Conservation (phyloP, 2,888 invertebrate species). For the Andrena trimmerana region DNA sequence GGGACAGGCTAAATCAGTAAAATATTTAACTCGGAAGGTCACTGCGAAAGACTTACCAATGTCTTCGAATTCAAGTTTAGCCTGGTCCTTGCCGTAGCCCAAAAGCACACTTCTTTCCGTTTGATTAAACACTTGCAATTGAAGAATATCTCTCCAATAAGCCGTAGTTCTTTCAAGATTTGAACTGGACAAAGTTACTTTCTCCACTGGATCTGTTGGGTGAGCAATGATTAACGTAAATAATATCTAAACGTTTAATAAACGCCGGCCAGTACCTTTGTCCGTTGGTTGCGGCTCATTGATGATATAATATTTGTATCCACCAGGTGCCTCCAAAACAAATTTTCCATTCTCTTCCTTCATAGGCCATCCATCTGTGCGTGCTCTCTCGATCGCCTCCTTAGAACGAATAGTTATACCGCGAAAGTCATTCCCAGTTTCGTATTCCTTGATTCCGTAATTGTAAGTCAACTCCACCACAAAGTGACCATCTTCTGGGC, state of each 20-base stretch:
- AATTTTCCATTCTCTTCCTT: slow-evolving; percentile 88
- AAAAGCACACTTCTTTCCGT: slow-evolving; percentile 88
- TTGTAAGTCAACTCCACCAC: slow-evolving; percentile 99
- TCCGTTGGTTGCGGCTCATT: slow-evolving; percentile 90
- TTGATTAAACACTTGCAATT: slow-evolving; percentile 90
- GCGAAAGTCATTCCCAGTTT: slow-evolving; percentile 96
- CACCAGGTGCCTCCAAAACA: slow-evolving; percentile 94
- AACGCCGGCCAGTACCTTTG: slow-evolving; percentile 86
- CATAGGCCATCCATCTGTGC: slow-evolving; percentile 90
- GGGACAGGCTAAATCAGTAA: too few species aligned
- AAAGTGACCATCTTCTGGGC: slow-evolving; percentile 97
- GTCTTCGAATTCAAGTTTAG: slow-evolving; percentile 91
- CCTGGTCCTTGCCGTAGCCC: slow-evolving; percentile 91
- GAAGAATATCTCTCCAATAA: slow-evolving; percentile 94
- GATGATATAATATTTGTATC: slow-evolving; percentile 94
- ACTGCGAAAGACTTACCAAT: slow-evolving; percentile 86
- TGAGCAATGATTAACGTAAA: slow-evolving; percentile 40
- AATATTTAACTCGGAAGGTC: not conserved
- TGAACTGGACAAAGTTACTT: slow-evolving; percentile 92
- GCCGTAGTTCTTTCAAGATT: slow-evolving; percentile 91
- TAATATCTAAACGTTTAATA: slow-evolving; percentile 1
- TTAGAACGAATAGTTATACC: slow-evolving; percentile 94
- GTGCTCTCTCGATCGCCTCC: slow-evolving; percentile 91
- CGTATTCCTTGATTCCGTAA: slow-evolving; percentile 95
- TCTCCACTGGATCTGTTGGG: slow-evolving; percentile 91